Evolutionary conservation across 2,797 vertebrate genomes (phyloP).

Genomic region (Microctenopoma steveboyesi): DNA sequence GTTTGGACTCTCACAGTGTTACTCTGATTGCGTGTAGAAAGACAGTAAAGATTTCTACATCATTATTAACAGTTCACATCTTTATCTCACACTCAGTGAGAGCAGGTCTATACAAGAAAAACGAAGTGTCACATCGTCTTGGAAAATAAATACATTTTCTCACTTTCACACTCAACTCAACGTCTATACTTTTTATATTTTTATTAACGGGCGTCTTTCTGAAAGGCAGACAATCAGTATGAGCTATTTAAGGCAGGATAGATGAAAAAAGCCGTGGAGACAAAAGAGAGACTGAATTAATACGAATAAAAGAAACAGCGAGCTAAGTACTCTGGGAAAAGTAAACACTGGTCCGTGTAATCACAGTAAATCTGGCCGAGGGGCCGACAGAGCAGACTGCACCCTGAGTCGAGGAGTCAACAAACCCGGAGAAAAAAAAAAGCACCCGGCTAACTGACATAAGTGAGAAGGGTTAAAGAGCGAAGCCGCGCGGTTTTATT

Average conservation of each 20-base stretch:
- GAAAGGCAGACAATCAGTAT: constrained; percentile 11
- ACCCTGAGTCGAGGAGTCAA: constrained; percentile 71
- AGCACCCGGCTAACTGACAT: constrained; percentile 61
- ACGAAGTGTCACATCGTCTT: constrained; percentile 22
- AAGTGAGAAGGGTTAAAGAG: constrained; percentile 65
- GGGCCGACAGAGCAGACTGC: constrained; percentile 49
- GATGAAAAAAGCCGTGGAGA: constrained; percentile 39
- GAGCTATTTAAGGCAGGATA: constrained; percentile 14
- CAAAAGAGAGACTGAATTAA: constrained; percentile 62
- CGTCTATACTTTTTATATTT: background rate
- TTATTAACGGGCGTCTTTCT: constrained; percentile 9
- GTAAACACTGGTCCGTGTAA: constrained; percentile 78
- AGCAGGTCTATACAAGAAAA: constrained; percentile 13
- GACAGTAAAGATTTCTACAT: background rate
- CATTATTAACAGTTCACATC: background rate
- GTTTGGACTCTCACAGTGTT: too few species aligned
- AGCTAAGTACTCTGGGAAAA: constrained; percentile 84
- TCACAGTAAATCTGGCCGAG: constrained; percentile 70
- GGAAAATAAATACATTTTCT: constrained; percentile 10
- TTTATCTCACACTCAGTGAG: background rate
- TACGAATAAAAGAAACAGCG: constrained; percentile 70
- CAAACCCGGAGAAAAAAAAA: constrained; percentile 65
- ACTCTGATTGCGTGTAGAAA: too few species aligned
- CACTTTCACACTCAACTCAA: too few species aligned
- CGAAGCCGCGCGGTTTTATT: constrained; percentile 57